Base-by-base conservation (phyloP, 1,140 invertebrate species). In the Drosophila aff. region DNA sequence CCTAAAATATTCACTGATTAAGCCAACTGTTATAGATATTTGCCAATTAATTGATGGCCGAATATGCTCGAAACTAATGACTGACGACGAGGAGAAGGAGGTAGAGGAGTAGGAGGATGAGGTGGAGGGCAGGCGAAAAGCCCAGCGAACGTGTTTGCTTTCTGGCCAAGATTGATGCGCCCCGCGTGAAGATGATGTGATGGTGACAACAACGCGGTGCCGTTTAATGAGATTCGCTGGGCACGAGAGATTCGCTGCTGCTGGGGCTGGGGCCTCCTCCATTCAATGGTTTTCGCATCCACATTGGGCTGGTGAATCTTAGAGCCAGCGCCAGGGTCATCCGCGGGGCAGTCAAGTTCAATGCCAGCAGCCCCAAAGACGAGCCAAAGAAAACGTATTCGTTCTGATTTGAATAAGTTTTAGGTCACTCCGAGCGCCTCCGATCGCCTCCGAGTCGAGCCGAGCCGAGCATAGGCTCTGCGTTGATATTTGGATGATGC, bases 401-500 rank as follows among this genome's bases (percentile, higher is more conserved):
- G 82, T 84, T 90, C 67, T 74, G 76, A 89, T 89, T 89, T 89
- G 72, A 85, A 89, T 89, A 90, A 75, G 76, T 89, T 89, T 89
- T 90, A 85, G 85, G 85, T 81, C 86, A 81, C 15, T 64, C 31
- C 33, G 33, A 61, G 46, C 46, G 15, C 40, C 23, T 63, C 31
- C 33, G 31, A 61, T 41, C 46, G 15, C 40, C 23, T 26, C 7
- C 15, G 23, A 57, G 52, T 58, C 4, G 11, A 13, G 18, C 40
- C 16, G 33, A 21, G 38, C 38, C 13, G 38, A 21, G 43, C 1
- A 76, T 63, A 71, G 76, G 65, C 75, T 18, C 65, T 21, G 64
- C 33, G 41, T 6, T 36, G 31, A 49, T 49, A 15, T 38, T 62
- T 28, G 28, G 28, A 28, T 33, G 28, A 47, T 62, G 28, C 43